Percentiles rank a stretch among this genome's conserved stretches.
phyloP scores from a whole-genome alignment of 2,797 vertebrate genomes.

The Gallinago stenura region DNA sequence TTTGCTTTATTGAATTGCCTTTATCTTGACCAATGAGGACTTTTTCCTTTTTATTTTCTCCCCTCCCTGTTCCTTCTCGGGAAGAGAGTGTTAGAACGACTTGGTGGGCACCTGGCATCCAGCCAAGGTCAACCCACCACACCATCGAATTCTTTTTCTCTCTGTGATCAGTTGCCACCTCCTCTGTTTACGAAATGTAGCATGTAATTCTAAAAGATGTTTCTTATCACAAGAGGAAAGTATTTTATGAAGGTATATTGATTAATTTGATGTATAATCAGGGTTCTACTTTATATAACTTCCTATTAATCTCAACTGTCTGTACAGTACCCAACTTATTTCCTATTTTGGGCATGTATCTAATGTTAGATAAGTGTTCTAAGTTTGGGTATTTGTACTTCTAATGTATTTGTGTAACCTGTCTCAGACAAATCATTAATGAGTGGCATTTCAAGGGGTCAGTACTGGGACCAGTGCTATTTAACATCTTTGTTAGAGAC shows the following conservation, averaged over 20 bases:
- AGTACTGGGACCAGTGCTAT: too few relatives aligned
- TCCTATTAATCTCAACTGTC: neutral
- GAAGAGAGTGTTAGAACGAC: fast-evolving
- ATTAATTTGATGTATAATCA: neutral
- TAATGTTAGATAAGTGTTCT: neutral
- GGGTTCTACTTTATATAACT: neutral
- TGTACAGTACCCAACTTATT: neutral
- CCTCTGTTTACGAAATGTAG: neutral
- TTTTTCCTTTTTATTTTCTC: neutral
- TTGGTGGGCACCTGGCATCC: neutral
- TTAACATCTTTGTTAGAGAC: too few relatives aligned
- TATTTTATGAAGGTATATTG: neutral
- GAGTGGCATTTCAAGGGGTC: too few relatives aligned
- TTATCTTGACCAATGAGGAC: fast-evolving
- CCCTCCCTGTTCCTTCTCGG: fast-evolving
- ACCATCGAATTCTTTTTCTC: neutral
- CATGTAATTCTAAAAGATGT: neutral
- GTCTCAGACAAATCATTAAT: neutral
- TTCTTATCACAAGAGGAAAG: neutral
- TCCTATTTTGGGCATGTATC: neutral
- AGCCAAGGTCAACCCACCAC: neutral
- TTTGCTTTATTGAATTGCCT: neutral
- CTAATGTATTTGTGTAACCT: neutral
- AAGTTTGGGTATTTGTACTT: neutral
- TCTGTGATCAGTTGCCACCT: neutral